phyloP scores from a whole-genome alignment of 2,113 vertebrate species.

The Fukomys damarensis region DNA sequence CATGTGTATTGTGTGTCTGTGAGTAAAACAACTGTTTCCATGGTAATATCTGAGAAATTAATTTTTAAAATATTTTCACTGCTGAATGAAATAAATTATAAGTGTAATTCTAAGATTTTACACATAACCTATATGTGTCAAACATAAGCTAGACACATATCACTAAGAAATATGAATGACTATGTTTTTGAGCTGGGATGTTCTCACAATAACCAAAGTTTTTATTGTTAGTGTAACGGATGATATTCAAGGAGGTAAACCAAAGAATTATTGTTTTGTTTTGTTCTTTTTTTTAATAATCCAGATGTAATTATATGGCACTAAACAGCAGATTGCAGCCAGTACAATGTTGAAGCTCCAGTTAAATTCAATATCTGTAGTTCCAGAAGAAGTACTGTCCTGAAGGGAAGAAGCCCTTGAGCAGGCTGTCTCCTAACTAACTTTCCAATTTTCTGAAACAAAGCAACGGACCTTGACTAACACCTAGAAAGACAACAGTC shows the following conservation, averaged over 20 bases:
- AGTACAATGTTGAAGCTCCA: background rate
- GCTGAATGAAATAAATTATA: slow-evolving; percentile 31
- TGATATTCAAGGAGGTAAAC: background rate
- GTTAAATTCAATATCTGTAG: background rate
- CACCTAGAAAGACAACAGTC: background rate
- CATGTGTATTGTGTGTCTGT: background rate
- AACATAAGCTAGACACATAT: background rate
- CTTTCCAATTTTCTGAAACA: background rate
- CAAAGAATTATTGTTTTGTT: background rate
- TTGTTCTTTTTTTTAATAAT: background rate
- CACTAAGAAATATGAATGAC: background rate
- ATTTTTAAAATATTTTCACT: slow-evolving; percentile 48
- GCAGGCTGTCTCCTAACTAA: background rate
- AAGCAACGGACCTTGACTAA: background rate
- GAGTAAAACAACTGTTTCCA: slow-evolving; percentile 51
- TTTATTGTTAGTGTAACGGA: background rate
- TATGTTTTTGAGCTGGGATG: background rate
- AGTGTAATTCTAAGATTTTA: background rate
- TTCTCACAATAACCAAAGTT: background rate
- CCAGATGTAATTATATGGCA: background rate
- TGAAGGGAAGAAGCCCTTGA: background rate
- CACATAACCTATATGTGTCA: background rate
- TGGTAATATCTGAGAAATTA: slow-evolving; percentile 51
- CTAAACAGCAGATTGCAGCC: background rate
- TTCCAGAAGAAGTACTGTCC: background rate